phyloP scores from a whole-genome alignment of 2,797 vertebrate species.

The Glyptemys insculpta region DNA sequence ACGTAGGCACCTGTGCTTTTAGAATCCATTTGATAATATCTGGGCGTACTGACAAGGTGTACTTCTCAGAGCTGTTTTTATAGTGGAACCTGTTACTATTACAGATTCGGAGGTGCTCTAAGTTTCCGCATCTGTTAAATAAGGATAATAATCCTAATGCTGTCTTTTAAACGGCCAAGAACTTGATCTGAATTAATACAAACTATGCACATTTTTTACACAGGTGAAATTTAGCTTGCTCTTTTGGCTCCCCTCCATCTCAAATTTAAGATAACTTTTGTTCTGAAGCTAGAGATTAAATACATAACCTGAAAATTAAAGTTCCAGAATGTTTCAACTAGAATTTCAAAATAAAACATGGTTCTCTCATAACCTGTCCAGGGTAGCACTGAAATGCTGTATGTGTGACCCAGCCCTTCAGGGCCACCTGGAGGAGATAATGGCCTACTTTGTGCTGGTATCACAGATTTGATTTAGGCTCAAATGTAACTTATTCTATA shows the following conservation, averaged over 20 bases:
- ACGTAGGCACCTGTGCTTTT: neutral
- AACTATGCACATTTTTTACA: neutral
- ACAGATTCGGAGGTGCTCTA: neutral
- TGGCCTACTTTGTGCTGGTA: neutral
- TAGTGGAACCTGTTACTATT: neutral
- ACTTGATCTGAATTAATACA: neutral
- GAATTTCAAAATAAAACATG: neutral
- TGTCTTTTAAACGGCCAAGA: neutral
- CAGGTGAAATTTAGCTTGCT: neutral
- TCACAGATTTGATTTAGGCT: neutral
- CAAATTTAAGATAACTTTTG: neutral
- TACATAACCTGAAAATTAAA: neutral
- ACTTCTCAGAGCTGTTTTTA: neutral
- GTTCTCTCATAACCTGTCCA: neutral
- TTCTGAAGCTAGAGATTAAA: neutral
- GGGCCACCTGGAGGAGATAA: neutral
- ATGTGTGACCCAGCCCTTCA: neutral
- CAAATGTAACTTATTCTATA: neutral
- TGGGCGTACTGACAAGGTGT: neutral
- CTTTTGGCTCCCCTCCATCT: neutral
- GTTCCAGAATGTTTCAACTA: neutral
- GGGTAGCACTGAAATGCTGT: neutral
- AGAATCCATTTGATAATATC: neutral
- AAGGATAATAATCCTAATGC: too few species aligned
- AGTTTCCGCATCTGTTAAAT: neutral